These are phyloP conservation scores for Micromussa lordhowensis DNA, from an alignment of 92 coral and sea anemone species.

Conservation along the genomic window DNA sequence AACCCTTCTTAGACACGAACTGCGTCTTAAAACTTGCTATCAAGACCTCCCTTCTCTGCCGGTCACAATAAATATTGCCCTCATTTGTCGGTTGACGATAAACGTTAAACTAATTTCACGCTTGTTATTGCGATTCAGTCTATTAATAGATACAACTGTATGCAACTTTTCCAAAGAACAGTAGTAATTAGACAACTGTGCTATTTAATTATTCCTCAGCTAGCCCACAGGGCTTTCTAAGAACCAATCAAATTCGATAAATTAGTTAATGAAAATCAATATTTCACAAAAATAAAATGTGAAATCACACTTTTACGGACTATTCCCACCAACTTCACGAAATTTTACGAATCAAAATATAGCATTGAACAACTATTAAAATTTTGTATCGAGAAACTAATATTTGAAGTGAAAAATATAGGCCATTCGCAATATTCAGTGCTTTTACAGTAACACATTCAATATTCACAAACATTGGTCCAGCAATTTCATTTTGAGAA, in stretches of 20 bases:
- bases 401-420: background rate
- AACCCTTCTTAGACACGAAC: too few species aligned
- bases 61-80: too few species aligned
- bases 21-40: too few species aligned
- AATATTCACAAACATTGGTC: background rate
- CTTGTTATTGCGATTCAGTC: too few species aligned
- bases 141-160: background rate
- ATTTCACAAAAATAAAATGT: background rate
- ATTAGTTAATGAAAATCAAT: background rate
- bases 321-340: background rate
- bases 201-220: background rate
- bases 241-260: background rate
- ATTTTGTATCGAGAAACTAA: background rate
- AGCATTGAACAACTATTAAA: too few species aligned
- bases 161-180: background rate
- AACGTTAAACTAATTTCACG: too few species aligned
- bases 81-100: too few species aligned
- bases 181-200: background rate
- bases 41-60: too few species aligned
- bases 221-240: background rate
- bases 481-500: background rate
- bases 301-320: background rate
- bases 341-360: background rate
- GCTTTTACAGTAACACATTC: background rate
- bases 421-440: background rate